Conservation (phyloP, 2,888 invertebrate genomes). For the Cactoblastis cactorum region DNA sequence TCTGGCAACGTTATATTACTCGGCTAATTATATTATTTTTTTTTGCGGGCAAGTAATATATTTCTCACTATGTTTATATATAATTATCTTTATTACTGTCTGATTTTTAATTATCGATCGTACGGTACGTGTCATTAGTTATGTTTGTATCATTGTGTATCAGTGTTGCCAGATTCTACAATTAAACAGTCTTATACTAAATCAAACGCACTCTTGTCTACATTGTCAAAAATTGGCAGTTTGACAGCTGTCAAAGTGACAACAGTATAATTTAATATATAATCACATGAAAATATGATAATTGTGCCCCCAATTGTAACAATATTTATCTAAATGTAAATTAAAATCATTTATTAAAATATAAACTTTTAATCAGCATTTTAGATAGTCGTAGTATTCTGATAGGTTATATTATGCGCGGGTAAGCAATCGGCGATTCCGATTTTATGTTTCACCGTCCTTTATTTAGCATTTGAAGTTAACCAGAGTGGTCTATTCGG, state of each 20-base stretch:
- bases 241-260: not conserved
- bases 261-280: too few relatives aligned
- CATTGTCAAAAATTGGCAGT: not conserved
- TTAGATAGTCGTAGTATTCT: not conserved
- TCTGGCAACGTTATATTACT: not conserved
- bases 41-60: not conserved
- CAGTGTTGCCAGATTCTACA: not conserved
- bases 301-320: too few relatives aligned
- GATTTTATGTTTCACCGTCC: constrained; percentile 24
- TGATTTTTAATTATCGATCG: too few relatives aligned
- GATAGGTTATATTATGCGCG: not conserved
- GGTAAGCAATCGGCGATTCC: not conserved
- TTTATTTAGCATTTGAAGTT: constrained; percentile 25
- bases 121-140: not conserved
- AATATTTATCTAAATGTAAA: too few relatives aligned
- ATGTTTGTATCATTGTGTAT: not conserved
- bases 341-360: not conserved
- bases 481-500: constrained; percentile 21
- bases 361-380: not conserved
- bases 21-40: not conserved
- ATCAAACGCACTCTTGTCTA: not conserved
- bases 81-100: too few relatives aligned
- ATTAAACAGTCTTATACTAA: not conserved
- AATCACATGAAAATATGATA: too few relatives aligned
- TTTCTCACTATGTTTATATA: too few relatives aligned